Conservation (phyloP, 1,140 invertebrate species). For the Solenopsis invicta region DNA sequence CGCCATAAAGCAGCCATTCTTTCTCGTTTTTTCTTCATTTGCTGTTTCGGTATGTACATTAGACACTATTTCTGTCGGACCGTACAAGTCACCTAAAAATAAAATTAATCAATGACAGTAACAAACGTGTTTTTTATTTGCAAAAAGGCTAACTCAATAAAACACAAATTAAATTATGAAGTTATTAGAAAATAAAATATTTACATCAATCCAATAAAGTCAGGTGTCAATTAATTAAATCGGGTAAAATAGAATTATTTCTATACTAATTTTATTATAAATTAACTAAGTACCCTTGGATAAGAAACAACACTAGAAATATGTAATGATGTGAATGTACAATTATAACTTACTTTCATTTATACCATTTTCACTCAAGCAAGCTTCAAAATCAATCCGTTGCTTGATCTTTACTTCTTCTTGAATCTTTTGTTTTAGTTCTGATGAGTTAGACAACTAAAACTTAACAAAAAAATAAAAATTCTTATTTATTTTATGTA, state of each 20-base stretch:
- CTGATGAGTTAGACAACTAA: background rate
- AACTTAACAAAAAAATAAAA: background rate
- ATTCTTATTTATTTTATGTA: background rate
- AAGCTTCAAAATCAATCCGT: background rate
- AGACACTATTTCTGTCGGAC: background rate
- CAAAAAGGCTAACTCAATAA: background rate
- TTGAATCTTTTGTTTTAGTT: background rate
- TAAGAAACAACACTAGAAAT: too few species aligned
- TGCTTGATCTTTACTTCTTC: background rate
- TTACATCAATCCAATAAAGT: background rate
- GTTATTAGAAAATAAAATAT: background rate
- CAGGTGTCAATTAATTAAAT: background rate
- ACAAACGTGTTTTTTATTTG: background rate
- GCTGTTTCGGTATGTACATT: background rate
- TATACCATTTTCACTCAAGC: background rate
- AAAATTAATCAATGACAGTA: background rate
- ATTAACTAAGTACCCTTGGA: too few species aligned
- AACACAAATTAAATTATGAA: background rate
- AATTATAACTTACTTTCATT: background rate
- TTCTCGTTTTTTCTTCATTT: slow-evolving; percentile 25
- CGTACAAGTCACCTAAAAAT: background rate
- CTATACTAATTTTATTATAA: background rate
- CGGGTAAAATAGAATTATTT: background rate
- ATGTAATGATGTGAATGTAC: background rate
- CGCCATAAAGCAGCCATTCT: background rate